These are phyloP conservation scores for Danionella cerebrum DNA, from an alignment of 2,113 vertebrate species.

Conservation along the genomic window DNA sequence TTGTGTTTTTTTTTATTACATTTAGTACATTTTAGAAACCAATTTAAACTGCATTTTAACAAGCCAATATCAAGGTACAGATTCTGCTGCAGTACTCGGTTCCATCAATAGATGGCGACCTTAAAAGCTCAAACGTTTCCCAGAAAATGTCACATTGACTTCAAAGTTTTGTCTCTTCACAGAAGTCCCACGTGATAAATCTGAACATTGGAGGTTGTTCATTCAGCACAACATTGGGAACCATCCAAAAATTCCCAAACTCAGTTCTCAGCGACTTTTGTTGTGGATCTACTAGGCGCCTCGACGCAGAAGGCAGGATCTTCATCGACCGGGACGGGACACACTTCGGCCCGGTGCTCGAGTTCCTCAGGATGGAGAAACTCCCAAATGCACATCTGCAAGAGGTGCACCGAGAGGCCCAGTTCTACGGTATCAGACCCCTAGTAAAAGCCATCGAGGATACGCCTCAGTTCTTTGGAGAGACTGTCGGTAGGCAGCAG, in stretches of 20 bases:
- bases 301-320: conserved; percentile 68
- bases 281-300: conserved; percentile 45
- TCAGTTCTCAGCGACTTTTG: conserved; percentile 80
- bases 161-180: conserved; percentile 9
- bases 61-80: no score
- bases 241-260: conserved; percentile 71
- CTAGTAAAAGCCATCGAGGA: conserved; percentile 81
- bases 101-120: no score
- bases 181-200: conserved; percentile 68
- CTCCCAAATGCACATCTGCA: conserved; percentile 67
- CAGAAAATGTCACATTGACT: no score
- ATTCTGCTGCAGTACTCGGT: no score
- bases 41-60: no score
- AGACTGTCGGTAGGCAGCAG: conserved; percentile 79
- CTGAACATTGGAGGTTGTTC: conserved; percentile 79
- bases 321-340: conserved; percentile 82
- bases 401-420: conserved; percentile 78
- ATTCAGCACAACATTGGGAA: conserved; percentile 71
- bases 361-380: conserved; percentile 75
- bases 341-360: conserved; percentile 75
- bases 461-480: conserved; percentile 77
- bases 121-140: no score
- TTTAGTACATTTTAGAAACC: no score
- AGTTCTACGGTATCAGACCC: conserved; percentile 76
- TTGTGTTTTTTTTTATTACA: no score